Percentiles rank a stretch among this genome's conserved stretches.
phyloP scores from a whole-genome alignment of 2,888 invertebrate genomes.

The Eubasilissa splendida region DNA sequence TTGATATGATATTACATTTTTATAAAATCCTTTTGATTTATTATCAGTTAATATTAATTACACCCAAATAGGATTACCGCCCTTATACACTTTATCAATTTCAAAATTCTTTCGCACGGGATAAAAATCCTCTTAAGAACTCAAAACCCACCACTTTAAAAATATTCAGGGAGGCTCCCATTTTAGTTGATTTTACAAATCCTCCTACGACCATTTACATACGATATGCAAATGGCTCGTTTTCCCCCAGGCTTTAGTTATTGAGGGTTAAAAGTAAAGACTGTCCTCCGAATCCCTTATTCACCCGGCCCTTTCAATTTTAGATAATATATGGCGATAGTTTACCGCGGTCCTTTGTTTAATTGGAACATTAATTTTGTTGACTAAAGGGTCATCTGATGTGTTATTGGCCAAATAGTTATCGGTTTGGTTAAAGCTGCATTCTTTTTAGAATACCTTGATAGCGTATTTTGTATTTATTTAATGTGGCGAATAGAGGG shows the following conservation, averaged over 20 bases:
- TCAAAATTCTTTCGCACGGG: conserved; percentile 33
- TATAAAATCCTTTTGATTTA: background rate
- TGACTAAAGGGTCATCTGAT: conserved; percentile 55
- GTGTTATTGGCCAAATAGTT: conserved; percentile 25
- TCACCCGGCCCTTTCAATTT: conserved; percentile 46
- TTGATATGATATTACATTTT: background rate
- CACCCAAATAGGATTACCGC: conserved; percentile 25
- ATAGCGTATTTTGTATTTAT: no score
- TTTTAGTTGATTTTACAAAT: conserved; percentile 59
- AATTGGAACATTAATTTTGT: conserved; percentile 57
- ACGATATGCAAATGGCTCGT: conserved; percentile 58
- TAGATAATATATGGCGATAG: conserved; percentile 56
- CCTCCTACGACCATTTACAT: conserved; percentile 57
- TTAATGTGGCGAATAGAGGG: no score
- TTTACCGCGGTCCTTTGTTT: conserved; percentile 56
- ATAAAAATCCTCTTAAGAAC: conserved; percentile 51
- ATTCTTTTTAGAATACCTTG: no score
- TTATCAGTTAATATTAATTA: conserved; percentile 13
- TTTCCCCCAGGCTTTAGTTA: conserved; percentile 41
- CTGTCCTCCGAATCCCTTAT: conserved; percentile 46
- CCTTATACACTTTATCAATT: conserved; percentile 33
- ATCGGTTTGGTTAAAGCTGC: background rate
- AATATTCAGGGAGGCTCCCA: conserved; percentile 31
- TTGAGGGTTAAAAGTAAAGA: conserved; percentile 52
- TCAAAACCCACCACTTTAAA: conserved; percentile 30